Evolutionary conservation across 2,113 vertebrate genomes (phyloP).

Genomic region (Terrapene triunguis): DNA sequence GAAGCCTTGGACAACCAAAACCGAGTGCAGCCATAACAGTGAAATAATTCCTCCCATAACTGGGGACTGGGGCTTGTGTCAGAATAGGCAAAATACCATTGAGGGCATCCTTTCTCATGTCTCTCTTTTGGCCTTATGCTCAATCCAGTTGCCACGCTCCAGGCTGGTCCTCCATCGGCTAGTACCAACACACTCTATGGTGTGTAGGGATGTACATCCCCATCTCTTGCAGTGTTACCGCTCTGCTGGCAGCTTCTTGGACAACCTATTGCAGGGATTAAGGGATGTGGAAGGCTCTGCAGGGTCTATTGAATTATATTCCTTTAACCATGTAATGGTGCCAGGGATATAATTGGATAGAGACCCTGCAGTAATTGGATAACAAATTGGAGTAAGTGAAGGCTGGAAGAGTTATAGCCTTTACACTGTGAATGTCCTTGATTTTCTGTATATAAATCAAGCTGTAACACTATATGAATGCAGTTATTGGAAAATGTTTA

Average conservation of each 20-base stretch:
- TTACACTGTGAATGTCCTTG: background rate
- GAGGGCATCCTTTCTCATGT: slow-evolving; percentile 6
- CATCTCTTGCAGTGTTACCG: background rate
- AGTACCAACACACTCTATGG: background rate
- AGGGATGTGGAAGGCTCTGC: slow-evolving; percentile 17
- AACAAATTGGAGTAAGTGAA: slow-evolving; percentile 15
- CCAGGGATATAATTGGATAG: background rate
- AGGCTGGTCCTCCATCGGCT: slow-evolving; percentile 14
- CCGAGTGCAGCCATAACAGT: background rate
- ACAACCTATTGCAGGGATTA: background rate
- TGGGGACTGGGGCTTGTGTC: background rate
- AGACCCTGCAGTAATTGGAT: slow-evolving; percentile 5
- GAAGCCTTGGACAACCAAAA: background rate
- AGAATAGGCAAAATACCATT: background rate
- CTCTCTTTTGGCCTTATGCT: background rate
- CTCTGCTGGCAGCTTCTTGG: slow-evolving; percentile 5
- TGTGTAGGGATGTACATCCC: slow-evolving; percentile 4
- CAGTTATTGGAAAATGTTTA: background rate
- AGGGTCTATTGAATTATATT: no score
- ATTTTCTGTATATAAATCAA: background rate
- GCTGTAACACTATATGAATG: background rate
- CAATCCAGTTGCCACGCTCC: background rate
- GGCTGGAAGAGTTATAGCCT: background rate
- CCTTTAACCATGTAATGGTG: background rate
- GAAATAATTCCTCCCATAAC: background rate